These are phyloP conservation scores for Stylophora pistillata DNA, from an alignment of 64 coral and sea anemone species.

Conservation along the genomic window DNA sequence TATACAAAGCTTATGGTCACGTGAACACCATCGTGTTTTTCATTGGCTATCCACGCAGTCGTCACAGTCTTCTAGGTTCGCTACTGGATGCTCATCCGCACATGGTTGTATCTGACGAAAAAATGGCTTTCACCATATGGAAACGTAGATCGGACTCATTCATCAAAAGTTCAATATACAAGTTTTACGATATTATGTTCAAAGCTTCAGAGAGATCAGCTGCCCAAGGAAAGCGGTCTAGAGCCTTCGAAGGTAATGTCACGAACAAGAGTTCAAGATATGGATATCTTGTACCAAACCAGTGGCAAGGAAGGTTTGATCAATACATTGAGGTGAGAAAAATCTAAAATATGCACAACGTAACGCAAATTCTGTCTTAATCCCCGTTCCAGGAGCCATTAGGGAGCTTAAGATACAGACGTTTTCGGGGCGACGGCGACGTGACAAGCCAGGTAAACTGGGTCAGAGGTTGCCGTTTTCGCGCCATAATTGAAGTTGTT, in stretches of 20 bases:
- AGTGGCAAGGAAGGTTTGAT: slow-evolving; percentile 21
- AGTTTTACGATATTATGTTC: slow-evolving; percentile 3
- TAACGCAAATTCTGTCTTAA: too few relatives aligned
- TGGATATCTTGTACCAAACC: not conserved
- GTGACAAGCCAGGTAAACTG: too few relatives aligned
- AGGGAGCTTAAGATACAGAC: too few relatives aligned
- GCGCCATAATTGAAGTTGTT: too few relatives aligned
- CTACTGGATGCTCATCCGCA: slow-evolving; percentile 90
- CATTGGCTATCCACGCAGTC: slow-evolving; percentile 89
- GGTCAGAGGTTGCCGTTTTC: too few relatives aligned
- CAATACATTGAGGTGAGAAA: not conserved
- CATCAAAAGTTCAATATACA: not conserved
- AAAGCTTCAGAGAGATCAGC: not conserved
- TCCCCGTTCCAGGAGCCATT: too few relatives aligned
- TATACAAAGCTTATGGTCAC: slow-evolving; percentile 49
- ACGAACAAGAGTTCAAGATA: not conserved
- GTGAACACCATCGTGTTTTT: slow-evolving; percentile 80
- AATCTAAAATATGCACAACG: not conserved
- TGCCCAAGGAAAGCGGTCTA: not conserved
- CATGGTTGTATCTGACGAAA: slow-evolving; percentile 78
- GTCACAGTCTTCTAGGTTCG: slow-evolving; percentile 81
- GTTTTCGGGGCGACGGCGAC: too few relatives aligned
- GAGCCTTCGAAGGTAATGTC: slow-evolving; percentile 8
- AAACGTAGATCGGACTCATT: not conserved
- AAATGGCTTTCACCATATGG: slow-evolving; percentile 2